Evolutionary conservation across 2,888 invertebrate genomes (phyloP), one percentile per base, ranked within the genome.

Genomic region (Seira musarum): DNA sequence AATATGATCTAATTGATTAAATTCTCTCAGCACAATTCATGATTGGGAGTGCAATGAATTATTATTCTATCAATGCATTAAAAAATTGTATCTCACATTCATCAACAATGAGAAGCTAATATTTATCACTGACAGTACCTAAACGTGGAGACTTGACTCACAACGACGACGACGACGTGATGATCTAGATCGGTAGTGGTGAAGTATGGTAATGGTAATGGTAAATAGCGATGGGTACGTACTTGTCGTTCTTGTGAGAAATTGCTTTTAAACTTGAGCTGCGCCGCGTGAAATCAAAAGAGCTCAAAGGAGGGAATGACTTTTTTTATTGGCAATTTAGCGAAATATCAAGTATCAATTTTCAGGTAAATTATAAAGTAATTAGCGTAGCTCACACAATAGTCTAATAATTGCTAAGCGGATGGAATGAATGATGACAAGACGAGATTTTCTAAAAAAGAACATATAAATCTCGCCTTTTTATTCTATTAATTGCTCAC

Each of bases 321-420:
- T n/a, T 15, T n/a, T 57, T 57, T 57, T 57, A 57, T 57, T 57
- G 57, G 8, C 57, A 57, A 57, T 57, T 57, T 15, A 57, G 57
- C 57, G 17, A 57, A n/a, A n/a, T n/a, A n/a, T n/a, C n/a, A n/a
- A n/a, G 15, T 57, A 57, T 57, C 57, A 57, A 57, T 57, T 57
- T 57, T 57, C 57, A 15, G n/a, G 8, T 57, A 57, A 57, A 57
- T 57, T 57, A 57, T n/a, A 57, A 57, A 10, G 15, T 57, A 57
- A 57, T 57, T 57, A n/a, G 17, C n/a, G n/a, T n/a, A n/a, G n/a
- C n/a, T n/a, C n/a, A 17, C 5, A 17, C 57, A 57, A 17, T 57
- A 13, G 40, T 5, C 5, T 8, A 13, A 40, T 13, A 40, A 40
- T 40, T 40, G 40, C n/a, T 40, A 13, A 8, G 40, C 40, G 40